phyloP scores from a whole-genome alignment of 1,140 invertebrate genomes.

The Zaprionus camerounensis region DNA sequence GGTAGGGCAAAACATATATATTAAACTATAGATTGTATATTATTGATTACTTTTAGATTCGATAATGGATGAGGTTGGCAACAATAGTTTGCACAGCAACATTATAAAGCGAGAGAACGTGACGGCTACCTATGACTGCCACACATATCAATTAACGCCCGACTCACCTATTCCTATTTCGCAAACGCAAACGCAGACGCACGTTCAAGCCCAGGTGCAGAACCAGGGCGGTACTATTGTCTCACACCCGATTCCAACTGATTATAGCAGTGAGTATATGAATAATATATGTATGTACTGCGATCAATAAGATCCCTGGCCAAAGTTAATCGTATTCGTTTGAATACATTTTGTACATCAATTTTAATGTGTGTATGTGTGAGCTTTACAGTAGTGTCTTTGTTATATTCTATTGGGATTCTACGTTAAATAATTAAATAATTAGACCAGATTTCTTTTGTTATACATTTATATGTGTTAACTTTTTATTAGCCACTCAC shows the following conservation, averaged over 20 bases:
- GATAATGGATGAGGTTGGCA: constrained; percentile 95
- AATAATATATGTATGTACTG: too few species aligned
- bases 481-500: too few species aligned
- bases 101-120: constrained; percentile 96
- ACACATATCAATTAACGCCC: constrained; percentile 93
- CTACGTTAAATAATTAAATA: too few species aligned
- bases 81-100: constrained; percentile 88
- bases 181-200: constrained; percentile 76
- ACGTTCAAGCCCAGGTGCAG: constrained; percentile 81
- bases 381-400: too few species aligned
- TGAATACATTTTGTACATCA: too few species aligned
- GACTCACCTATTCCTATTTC: constrained; percentile 49
- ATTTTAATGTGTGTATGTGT: too few species aligned
- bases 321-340: too few species aligned
- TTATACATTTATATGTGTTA: too few species aligned
- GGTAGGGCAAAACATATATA: constrained; percentile 86
- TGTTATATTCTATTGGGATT: too few species aligned
- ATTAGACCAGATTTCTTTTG: too few species aligned
- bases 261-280: constrained; percentile 87
- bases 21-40: background rate
- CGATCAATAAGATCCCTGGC: too few species aligned
- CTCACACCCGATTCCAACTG: constrained; percentile 84
- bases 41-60: constrained; percentile 88
- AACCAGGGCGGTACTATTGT: constrained; percentile 34
- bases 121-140: constrained; percentile 91